Conservation (phyloP, 1,140 invertebrate species). For the Oryctes rhinoceros region DNA sequence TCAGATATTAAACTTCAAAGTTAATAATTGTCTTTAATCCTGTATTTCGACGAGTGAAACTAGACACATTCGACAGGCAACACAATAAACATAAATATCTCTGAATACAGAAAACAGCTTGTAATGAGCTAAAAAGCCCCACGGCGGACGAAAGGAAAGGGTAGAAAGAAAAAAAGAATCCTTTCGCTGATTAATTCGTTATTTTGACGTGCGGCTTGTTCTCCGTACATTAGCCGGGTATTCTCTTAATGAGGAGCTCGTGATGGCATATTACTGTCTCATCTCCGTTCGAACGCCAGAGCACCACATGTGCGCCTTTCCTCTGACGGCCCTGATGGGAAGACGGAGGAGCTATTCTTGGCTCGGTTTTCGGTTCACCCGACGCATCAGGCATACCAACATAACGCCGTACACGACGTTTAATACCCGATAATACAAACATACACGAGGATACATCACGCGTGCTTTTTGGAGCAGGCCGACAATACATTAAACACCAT, state of each 20-base stretch:
- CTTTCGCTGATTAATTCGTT: constrained; percentile 35
- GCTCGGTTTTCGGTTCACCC: constrained; percentile 1
- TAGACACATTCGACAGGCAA: background rate
- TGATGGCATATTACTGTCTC: constrained; percentile 37
- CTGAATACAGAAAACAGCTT: background rate
- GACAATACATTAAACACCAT: constrained; percentile 11
- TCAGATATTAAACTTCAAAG: no score
- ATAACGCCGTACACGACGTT: constrained; percentile 12
- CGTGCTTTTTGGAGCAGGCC: background rate
- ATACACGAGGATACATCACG: background rate
- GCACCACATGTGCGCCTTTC: constrained; percentile 25
- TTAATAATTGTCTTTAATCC: no score
- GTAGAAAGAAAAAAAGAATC: background rate
- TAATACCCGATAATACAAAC: constrained; percentile 5
- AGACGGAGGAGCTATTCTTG: constrained; percentile 12
- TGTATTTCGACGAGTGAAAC: no score
- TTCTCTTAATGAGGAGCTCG: constrained; percentile 23
- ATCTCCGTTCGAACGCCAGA: constrained; percentile 1
- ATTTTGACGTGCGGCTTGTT: constrained; percentile 33
- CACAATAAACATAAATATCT: background rate
- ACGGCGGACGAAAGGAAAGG: no score
- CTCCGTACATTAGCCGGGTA: constrained; percentile 31
- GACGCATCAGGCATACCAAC: constrained; percentile 12
- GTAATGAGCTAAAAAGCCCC: no score
- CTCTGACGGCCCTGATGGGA: background rate